Conservation (phyloP, 2,113 vertebrate genomes). For the Anser cygnoides region DNA sequence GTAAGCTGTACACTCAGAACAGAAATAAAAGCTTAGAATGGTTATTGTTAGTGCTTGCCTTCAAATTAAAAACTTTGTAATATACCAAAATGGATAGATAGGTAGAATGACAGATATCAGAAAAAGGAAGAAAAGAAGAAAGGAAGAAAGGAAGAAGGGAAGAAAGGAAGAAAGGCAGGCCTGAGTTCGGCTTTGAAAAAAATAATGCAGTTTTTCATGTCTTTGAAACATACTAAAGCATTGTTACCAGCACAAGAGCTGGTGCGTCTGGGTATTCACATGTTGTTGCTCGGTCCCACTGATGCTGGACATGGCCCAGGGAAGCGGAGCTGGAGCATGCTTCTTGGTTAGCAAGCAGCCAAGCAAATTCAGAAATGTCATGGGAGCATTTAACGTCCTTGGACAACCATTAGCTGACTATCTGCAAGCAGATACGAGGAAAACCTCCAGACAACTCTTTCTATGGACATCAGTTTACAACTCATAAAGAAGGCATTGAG, state of each 20-base stretch:
- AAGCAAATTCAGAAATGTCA: not conserved
- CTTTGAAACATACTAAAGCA: not conserved
- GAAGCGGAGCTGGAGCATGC: rapidly evolving
- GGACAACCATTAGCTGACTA: not conserved
- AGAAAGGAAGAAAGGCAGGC: no score
- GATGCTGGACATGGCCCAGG: not conserved
- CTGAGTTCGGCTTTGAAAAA: not conserved
- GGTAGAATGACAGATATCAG: not conserved
- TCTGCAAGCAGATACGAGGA: not conserved
- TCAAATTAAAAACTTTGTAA: not conserved
- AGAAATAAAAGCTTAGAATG: not conserved
- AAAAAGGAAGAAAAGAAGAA: no score
- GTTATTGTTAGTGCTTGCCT: not conserved
- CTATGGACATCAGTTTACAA: not conserved
- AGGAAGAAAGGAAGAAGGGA: no score
- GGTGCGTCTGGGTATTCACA: not conserved
- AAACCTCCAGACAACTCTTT: not conserved
- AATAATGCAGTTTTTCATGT: not conserved
- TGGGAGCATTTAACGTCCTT: not conserved
- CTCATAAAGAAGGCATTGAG: not conserved
- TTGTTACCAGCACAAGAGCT: not conserved
- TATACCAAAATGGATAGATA: not conserved
- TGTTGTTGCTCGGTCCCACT: rapidly evolving
- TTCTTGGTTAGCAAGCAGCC: not conserved
- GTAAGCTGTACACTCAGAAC: not conserved